phyloP scores from a whole-genome alignment of 2,113 vertebrate genomes.

The Poeciliopsis turrubarensis region DNA sequence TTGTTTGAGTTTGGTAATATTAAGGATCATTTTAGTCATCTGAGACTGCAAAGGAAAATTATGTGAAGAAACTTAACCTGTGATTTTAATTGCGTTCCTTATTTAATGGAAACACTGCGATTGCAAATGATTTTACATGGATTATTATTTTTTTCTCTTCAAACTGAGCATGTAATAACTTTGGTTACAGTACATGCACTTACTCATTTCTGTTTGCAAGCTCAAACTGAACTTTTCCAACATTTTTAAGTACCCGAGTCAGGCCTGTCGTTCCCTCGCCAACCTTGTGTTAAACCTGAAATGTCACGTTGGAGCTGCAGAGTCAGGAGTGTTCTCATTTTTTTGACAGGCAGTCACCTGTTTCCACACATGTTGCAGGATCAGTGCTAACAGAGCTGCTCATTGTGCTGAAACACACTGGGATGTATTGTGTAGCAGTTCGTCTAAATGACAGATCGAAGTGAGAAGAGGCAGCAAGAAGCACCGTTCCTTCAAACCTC shows the following conservation, averaged over 20 bases:
- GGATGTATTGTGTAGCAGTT: conserved; percentile 24
- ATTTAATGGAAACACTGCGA: too few species aligned
- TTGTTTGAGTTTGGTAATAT: not conserved
- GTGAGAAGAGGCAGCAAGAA: conserved; percentile 16
- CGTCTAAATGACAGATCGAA: conserved; percentile 22
- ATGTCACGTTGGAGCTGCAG: conserved; percentile 37
- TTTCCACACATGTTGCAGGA: conserved; percentile 26
- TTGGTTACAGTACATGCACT: too few species aligned
- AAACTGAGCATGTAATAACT: too few species aligned
- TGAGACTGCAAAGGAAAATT: not conserved
- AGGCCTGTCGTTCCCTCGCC: conserved; percentile 9
- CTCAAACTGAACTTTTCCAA: too few species aligned
- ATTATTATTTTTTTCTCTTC: too few species aligned
- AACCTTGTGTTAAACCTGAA: not conserved
- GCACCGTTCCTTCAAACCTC: conserved; percentile 55
- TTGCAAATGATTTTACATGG: too few species aligned
- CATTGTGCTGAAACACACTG: conserved; percentile 46
- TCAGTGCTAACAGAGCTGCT: conserved; percentile 31
- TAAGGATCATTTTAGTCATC: not conserved
- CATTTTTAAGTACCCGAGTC: too few species aligned
- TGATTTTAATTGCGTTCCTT: too few species aligned
- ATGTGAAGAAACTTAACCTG: too few species aligned
- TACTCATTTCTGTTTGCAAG: too few species aligned
- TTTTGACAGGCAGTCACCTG: conserved; percentile 50
- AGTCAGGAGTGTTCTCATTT: conserved; percentile 14